These are phyloP conservation scores for Drosophila yakuba DNA, from an alignment of 1,140 invertebrate species.

Conservation along the genomic window DNA sequence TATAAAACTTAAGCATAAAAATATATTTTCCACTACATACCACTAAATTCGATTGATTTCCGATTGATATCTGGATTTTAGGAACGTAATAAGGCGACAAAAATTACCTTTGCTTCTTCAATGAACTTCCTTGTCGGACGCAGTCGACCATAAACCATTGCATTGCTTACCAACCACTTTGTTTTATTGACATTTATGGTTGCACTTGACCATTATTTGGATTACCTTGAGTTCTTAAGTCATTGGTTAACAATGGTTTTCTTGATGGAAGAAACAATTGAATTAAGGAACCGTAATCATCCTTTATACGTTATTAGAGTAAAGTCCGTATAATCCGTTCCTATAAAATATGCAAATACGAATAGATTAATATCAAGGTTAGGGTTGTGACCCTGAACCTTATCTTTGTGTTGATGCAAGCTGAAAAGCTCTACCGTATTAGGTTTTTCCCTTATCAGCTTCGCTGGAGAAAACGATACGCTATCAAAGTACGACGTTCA, in stretches of 20 bases:
- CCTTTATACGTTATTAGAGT: no score
- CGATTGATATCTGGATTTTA: no score
- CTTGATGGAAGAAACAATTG: background rate
- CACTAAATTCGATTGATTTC: no score
- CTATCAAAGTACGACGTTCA: slow-evolving; percentile 13
- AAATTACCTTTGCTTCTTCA: slow-evolving; percentile 18
- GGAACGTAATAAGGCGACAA: background rate
- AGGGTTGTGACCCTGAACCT: background rate
- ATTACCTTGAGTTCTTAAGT: background rate
- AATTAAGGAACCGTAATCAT: no score
- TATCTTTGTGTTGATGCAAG: slow-evolving; percentile 5
- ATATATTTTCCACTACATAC: no score
- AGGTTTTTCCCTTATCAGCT: slow-evolving; percentile 21
- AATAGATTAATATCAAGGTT: background rate
- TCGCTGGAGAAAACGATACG: slow-evolving; percentile 11
- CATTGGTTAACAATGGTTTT: background rate
- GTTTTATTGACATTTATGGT: slow-evolving; percentile 30
- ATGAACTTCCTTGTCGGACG: slow-evolving; percentile 30
- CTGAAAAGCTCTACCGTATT: background rate
- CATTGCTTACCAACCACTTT: slow-evolving; percentile 2
- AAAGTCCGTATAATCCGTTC: no score
- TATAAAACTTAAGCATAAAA: no score
- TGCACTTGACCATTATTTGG: slow-evolving; percentile 1
- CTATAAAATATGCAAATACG: no score
- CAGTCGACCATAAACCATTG: slow-evolving; percentile 10